These are phyloP conservation scores for Aphodius sticticus DNA, from an alignment of 2,888 invertebrate species.

Conservation along the genomic window DNA sequence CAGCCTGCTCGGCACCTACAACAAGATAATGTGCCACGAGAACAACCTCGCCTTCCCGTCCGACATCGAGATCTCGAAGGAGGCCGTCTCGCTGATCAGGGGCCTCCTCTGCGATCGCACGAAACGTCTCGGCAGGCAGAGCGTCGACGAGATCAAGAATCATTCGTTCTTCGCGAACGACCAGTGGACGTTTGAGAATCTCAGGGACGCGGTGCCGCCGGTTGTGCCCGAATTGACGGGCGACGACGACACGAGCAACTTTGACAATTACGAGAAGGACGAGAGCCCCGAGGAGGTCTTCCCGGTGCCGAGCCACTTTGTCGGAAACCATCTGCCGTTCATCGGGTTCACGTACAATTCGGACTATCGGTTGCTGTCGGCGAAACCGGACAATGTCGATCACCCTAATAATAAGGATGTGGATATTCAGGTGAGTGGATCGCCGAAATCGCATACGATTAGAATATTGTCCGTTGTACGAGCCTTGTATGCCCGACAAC, in stretches of 20 bases:
- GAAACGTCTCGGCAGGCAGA: conserved; percentile 88
- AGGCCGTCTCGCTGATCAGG: conserved; percentile 88
- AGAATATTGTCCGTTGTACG: too few relatives aligned
- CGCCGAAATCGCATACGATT: too few relatives aligned
- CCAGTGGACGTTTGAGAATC: conserved; percentile 97
- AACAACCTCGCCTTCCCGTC: conserved; percentile 95
- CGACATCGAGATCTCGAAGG: conserved; percentile 90
- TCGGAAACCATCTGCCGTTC: conserved; percentile 98
- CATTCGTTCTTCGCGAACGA: conserved; percentile 97
- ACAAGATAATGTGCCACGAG: conserved; percentile 99
- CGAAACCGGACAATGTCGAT: too few relatives aligned
- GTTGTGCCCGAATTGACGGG: conserved; percentile 95
- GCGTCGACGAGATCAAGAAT: conserved; percentile 92
- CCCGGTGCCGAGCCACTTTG: conserved; percentile 96
- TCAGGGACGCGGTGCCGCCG: conserved; percentile 93
- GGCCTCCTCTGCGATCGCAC: conserved; percentile 93
- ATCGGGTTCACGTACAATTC: conserved; percentile 90
- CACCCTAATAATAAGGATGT: too few relatives aligned
- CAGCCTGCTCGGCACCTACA: conserved; percentile 96
- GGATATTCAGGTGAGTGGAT: too few relatives aligned
- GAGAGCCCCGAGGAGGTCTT: conserved; percentile 93
- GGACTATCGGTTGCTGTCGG: conserved; percentile 82
- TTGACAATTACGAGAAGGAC: conserved; percentile 96
- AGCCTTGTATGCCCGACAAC: too few relatives aligned
- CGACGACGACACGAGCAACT: conserved; percentile 98